Percentiles rank a stretch among this genome's conserved stretches.
Evolutionary conservation across 2,113 vertebrate species (phyloP).

Genomic region (Pagrus major): DNA sequence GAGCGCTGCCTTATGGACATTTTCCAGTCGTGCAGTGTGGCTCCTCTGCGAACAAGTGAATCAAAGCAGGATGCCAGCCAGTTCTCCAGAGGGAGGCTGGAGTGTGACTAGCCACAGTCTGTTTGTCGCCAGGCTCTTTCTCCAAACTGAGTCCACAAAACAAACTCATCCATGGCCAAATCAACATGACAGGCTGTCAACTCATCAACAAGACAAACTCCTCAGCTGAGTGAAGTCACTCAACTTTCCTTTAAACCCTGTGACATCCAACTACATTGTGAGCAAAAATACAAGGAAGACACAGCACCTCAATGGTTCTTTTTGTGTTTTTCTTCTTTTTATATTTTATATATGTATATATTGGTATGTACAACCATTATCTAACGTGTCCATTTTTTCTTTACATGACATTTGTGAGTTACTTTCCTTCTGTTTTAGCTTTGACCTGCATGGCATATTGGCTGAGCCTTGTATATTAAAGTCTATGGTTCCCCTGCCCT

Average conservation of each 20-base stretch:
- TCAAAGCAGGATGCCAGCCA: constrained; percentile 32
- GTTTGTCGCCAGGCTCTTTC: constrained; percentile 22
- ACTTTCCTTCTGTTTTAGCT: too few species aligned
- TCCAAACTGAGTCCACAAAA: constrained; percentile 26
- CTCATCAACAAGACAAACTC: constrained; percentile 35
- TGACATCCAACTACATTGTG: constrained; percentile 9
- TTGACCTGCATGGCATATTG: too few species aligned
- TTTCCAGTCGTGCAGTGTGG: constrained; percentile 11
- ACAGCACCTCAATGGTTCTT: neutral
- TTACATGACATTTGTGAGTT: too few species aligned
- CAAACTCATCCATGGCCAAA: constrained; percentile 44
- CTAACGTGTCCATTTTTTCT: too few species aligned
- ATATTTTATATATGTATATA: too few species aligned
- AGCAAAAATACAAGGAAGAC: neutral
- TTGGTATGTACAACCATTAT: too few species aligned
- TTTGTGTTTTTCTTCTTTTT: constrained; percentile 5
- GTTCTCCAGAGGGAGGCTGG: constrained; percentile 12
- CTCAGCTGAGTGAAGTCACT: constrained; percentile 33
- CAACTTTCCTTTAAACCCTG: constrained; percentile 24
- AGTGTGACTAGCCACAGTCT: constrained; percentile 37
- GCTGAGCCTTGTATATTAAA: too few species aligned
- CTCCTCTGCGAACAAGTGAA: constrained; percentile 5
- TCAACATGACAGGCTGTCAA: constrained; percentile 37
- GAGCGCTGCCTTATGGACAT: constrained; percentile 1
- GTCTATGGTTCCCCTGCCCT: too few species aligned